Conservation (phyloP, 2,113 vertebrate genomes). For the Strix aluco region DNA sequence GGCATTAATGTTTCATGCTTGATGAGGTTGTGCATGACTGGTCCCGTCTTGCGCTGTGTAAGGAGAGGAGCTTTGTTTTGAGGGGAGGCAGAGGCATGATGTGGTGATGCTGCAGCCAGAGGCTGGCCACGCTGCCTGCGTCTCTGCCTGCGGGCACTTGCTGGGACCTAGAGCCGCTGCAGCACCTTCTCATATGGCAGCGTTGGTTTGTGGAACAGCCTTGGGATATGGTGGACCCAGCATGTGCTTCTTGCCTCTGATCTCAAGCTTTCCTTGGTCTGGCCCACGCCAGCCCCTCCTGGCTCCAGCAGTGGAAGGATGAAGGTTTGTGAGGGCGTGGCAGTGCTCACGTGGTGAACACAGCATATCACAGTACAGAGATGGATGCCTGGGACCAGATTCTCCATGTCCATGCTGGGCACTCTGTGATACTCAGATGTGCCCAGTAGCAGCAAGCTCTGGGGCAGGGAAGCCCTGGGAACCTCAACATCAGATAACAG, state of each 20-base stretch:
- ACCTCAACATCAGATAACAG: neutral
- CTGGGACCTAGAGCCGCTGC: neutral
- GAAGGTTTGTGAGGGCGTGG: neutral
- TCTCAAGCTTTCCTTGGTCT: neutral
- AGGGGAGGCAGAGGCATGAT: neutral
- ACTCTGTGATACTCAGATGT: neutral
- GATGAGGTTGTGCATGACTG: neutral
- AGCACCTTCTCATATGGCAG: neutral
- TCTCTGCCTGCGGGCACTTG: neutral
- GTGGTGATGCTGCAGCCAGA: neutral
- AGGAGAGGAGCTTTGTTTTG: neutral
- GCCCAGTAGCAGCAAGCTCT: neutral
- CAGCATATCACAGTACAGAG: rapidly evolving
- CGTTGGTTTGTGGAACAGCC: neutral
- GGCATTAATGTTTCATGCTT: neutral
- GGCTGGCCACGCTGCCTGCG: neutral
- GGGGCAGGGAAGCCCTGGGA: neutral
- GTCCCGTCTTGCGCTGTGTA: rapidly evolving
- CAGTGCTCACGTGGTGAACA: neutral
- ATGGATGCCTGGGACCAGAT: neutral
- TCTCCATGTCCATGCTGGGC: neutral
- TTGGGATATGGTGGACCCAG: neutral
- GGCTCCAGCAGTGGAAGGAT: neutral
- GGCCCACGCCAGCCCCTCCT: neutral
- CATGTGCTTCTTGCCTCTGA: neutral